Percentiles rank a stretch among this genome's conserved stretches.
phyloP scores from a whole-genome alignment of 2,888 invertebrate species.

The Liopterus haemorrhoidalis region DNA sequence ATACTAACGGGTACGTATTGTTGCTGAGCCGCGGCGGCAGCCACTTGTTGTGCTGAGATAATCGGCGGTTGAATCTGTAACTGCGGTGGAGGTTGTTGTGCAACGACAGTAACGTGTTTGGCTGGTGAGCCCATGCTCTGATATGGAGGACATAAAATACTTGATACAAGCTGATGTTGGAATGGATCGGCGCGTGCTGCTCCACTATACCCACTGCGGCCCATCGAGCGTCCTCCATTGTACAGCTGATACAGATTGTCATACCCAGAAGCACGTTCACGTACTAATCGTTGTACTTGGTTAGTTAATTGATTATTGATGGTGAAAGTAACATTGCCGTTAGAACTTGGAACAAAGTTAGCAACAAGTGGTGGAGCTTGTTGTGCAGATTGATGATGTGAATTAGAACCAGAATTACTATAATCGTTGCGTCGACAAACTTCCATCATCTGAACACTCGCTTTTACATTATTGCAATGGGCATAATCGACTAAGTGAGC shows the following conservation, averaged over 20 bases:
- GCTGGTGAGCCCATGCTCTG: conserved; percentile 69
- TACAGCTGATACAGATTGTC: conserved; percentile 82
- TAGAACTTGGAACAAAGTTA: conserved; percentile 70
- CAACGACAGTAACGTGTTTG: conserved; percentile 62
- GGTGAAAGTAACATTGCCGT: conserved; percentile 83
- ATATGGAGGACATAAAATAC: conserved; percentile 86
- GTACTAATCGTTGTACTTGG: conserved; percentile 64
- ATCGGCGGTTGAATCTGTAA: conserved; percentile 75
- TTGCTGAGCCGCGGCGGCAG: conserved; percentile 71
- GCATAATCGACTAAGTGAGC: conserved; percentile 93
- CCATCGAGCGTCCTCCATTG: conserved; percentile 63
- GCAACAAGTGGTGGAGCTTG: conserved; percentile 58
- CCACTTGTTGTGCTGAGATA: conserved; percentile 63
- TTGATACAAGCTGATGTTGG: conserved; percentile 89
- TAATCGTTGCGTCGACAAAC: conserved; percentile 56
- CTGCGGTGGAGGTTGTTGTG: conserved; percentile 58
- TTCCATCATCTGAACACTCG: conserved; percentile 98
- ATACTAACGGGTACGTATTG: conserved; percentile 92
- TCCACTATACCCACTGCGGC: conserved; percentile 56
- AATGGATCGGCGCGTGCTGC: conserved; percentile 71
- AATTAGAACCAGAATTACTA: conserved; percentile 41
- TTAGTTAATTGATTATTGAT: conserved; percentile 84
- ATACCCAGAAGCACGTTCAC: conserved; percentile 69
- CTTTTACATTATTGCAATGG: conserved; percentile 94
- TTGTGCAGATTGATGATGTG: conserved; percentile 50